phyloP scores from a whole-genome alignment of 2,888 invertebrate species.

The Tineola bisselliella region DNA sequence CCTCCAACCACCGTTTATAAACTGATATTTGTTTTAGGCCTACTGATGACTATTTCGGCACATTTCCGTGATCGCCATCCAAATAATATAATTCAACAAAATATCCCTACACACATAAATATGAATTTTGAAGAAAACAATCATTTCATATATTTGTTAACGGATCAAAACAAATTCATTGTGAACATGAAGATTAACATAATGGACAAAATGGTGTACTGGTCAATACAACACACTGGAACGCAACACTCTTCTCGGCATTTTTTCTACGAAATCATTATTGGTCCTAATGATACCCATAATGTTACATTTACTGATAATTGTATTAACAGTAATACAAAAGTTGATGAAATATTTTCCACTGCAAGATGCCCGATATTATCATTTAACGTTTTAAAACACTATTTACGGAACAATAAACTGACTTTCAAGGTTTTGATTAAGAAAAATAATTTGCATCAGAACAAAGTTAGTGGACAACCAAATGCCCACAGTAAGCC shows the following conservation, averaged over 20 bases:
- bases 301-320: conserved; percentile 44
- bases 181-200: conserved; percentile 49
- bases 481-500: background rate
- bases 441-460: background rate
- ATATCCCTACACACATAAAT: conserved; percentile 35
- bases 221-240: conserved; percentile 49
- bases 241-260: conserved; percentile 39
- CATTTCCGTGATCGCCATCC: conserved; percentile 51
- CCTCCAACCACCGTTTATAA: too few relatives aligned
- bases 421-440: conserved; percentile 34
- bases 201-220: conserved; percentile 45
- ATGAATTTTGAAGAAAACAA: conserved; percentile 33
- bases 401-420: conserved; percentile 40
- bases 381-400: conserved; percentile 34
- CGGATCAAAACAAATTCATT: conserved; percentile 41
- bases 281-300: conserved; percentile 38
- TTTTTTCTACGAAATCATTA: conserved; percentile 46
- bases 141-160: conserved; percentile 36
- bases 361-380: conserved; percentile 43
- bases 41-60: conserved; percentile 39
- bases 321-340: conserved; percentile 45
- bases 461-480: too few relatives aligned
- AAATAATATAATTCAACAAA: conserved; percentile 30
- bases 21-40: conserved; percentile 31
- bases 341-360: conserved; percentile 47